Percentiles rank a stretch among this genome's conserved stretches.
phyloP scores from a whole-genome alignment of 2,888 invertebrate species.

The Unio pictorum region DNA sequence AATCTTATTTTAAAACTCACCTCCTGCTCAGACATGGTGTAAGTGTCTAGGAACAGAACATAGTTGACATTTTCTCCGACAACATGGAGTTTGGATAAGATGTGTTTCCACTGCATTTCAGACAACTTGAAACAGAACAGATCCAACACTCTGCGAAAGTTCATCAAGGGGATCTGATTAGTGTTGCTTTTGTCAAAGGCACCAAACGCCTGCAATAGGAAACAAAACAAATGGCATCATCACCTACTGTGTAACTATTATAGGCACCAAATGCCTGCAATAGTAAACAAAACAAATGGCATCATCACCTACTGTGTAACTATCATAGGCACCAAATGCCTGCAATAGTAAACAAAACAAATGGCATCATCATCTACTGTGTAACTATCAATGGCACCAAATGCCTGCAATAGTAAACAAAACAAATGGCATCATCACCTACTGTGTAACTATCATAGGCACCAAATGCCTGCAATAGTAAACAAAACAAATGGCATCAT shows the following conservation, averaged over 20 bases:
- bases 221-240: not conserved
- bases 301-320: not conserved
- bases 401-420: too few relatives aligned
- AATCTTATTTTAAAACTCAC: slow-evolving; percentile 15
- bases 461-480: too few relatives aligned
- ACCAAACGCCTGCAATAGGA: slow-evolving; percentile 59
- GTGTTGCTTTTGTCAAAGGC: slow-evolving; percentile 62
- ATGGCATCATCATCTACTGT: too few relatives aligned
- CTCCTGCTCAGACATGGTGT: slow-evolving; percentile 45
- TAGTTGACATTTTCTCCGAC: slow-evolving; percentile 58
- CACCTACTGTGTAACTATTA: not conserved
- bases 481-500: too few relatives aligned
- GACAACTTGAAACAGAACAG: slow-evolving; percentile 67
- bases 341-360: too few relatives aligned
- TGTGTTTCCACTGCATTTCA: slow-evolving; percentile 61
- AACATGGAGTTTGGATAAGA: slow-evolving; percentile 45
- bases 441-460: too few relatives aligned
- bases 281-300: not conserved
- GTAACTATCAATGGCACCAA: too few relatives aligned
- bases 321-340: too few relatives aligned
- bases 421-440: too few relatives aligned
- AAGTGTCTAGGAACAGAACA: slow-evolving; percentile 53
- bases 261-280: too few relatives aligned
- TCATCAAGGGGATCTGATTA: slow-evolving; percentile 52
- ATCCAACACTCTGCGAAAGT: slow-evolving; percentile 65